Percentiles rank a stretch among this genome's conserved stretches.
Evolutionary conservation across 2,888 invertebrate species (phyloP).

Genomic region (Hydriomena furcata): DNA sequence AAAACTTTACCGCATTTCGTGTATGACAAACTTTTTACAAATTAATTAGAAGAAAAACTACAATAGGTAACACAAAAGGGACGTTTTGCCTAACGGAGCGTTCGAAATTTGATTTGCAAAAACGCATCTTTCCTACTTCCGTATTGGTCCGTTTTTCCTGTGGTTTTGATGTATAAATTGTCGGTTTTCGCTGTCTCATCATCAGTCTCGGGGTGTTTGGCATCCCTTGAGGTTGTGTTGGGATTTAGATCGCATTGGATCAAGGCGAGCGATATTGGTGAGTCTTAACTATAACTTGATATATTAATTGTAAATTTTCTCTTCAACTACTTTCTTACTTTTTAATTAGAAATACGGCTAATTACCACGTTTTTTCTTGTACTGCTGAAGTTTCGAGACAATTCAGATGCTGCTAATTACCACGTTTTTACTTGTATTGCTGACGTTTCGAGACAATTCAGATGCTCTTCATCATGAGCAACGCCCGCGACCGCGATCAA

Average conservation of each 20-base stretch:
- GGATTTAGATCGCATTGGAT: slow-evolving; percentile 37
- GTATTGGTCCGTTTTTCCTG: slow-evolving; percentile 66
- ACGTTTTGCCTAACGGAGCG: slow-evolving; percentile 74
- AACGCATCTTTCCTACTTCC: slow-evolving; percentile 77
- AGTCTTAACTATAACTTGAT: slow-evolving; percentile 12
- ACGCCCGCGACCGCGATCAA: too few species aligned
- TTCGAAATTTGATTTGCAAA: slow-evolving; percentile 65
- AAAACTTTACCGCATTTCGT: slow-evolving; percentile 1
- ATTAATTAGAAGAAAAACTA: slow-evolving; percentile 39
- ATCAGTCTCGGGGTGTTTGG: slow-evolving; percentile 59
- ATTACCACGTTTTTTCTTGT: too few species aligned
- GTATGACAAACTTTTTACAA: slow-evolving; percentile 16
- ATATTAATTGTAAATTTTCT: too few species aligned
- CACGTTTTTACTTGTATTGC: too few species aligned
- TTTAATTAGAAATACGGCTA: too few species aligned
- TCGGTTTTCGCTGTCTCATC: slow-evolving; percentile 33
- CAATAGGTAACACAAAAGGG: slow-evolving; percentile 56
- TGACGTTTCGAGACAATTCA: too few species aligned
- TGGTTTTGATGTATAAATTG: slow-evolving; percentile 58
- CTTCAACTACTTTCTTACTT: too few species aligned
- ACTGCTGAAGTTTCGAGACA: too few species aligned
- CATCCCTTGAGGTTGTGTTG: slow-evolving; percentile 49
- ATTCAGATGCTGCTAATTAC: too few species aligned
- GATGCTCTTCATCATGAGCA: too few species aligned
- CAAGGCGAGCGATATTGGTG: slow-evolving; percentile 27